Base-by-base conservation (phyloP, 2,113 vertebrate genomes). In the Rhinichthys klamathensis region DNA sequence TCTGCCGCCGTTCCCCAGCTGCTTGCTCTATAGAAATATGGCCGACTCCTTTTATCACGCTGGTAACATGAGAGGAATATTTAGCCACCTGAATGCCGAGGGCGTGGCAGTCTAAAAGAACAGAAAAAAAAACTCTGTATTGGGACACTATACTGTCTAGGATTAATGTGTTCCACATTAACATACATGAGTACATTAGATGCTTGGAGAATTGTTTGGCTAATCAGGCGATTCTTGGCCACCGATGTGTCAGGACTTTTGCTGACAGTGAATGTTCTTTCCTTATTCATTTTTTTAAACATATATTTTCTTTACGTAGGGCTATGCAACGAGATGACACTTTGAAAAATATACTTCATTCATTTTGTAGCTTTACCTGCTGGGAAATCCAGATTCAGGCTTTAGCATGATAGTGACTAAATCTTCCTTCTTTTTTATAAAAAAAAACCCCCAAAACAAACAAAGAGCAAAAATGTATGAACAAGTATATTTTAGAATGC, bases 361-460 rank as follows among this genome's bases (percentile, higher is more conserved):
- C 90, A 90, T 93, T 92, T 92, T 92, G 90, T 95, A 96, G 96
- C 94, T 96, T 95, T 93, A 94, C 84, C 92, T 92, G 94, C 93
- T 95, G 95, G 92, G 93, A 91, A 93, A 86, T 89, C 93, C 92
- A 93, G 88, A 94, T 94, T 92, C 92, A 93, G 93, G 93, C 95
- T 94, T 96, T 96, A 95, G 96, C 96, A 95, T 94, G 95, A 96
- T 87, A 84, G 95, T 97, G 97, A 99, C 97, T 96, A 97, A 98
- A 97, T 93, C 91, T 95, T 97, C 95, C 49, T 75, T 13, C 1
- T 75, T 51, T 18, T 27, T 54, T 35, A 13, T 94, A 87, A 89
- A 91, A 90, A 91, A 46, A 7, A 56, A 56, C 18, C 30, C 30
- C 30, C 30, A 32, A n/a, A n/a, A n/a, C n/a, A n/a, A n/a, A n/a